A percentile compares a stretch with the other conserved stretches of the same genome.
Evolutionary conservation across 2,888 invertebrate species (phyloP).

Genomic region (Cosmorhoe ocellata): DNA sequence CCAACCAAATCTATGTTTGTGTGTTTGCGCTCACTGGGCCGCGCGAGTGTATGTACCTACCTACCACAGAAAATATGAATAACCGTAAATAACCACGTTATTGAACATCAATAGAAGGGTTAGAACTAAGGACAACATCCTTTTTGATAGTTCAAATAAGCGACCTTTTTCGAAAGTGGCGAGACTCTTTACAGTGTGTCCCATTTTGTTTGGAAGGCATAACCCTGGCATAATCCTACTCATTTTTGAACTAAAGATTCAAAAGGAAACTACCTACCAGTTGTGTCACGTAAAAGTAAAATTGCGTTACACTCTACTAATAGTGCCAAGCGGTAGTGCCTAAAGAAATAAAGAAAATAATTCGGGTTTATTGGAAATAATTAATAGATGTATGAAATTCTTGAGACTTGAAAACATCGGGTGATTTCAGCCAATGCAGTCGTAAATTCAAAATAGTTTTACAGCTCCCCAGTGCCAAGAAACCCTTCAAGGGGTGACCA

Average conservation of each 20-base stretch:
- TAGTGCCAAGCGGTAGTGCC: no score
- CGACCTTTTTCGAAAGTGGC: constrained; percentile 8
- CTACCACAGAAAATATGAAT: constrained; percentile 9
- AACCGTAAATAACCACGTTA: constrained; percentile 13
- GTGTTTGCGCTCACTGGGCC: constrained; percentile 9
- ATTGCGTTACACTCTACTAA: no score
- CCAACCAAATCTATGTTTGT: constrained; percentile 26
- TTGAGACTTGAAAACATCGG: constrained; percentile 3
- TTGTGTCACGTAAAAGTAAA: no score
- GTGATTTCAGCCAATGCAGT: neutral
- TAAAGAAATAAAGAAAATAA: no score
- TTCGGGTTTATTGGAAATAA: no score
- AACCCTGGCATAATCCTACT: no score
- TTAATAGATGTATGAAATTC: no score
- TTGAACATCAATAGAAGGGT: constrained; percentile 16
- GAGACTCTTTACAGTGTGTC: no score
- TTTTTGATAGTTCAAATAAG: constrained; percentile 18
- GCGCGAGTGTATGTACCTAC: no score
- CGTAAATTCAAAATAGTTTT: constrained; percentile 31
- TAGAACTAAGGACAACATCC: constrained; percentile 6
- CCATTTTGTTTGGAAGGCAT: no score
- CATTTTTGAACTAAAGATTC: no score
- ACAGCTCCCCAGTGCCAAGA: constrained; percentile 29
- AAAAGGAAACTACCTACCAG: no score
- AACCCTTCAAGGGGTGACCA: constrained; percentile 28